Conservation (phyloP, 1,140 invertebrate genomes). For the Venturia canescens region DNA sequence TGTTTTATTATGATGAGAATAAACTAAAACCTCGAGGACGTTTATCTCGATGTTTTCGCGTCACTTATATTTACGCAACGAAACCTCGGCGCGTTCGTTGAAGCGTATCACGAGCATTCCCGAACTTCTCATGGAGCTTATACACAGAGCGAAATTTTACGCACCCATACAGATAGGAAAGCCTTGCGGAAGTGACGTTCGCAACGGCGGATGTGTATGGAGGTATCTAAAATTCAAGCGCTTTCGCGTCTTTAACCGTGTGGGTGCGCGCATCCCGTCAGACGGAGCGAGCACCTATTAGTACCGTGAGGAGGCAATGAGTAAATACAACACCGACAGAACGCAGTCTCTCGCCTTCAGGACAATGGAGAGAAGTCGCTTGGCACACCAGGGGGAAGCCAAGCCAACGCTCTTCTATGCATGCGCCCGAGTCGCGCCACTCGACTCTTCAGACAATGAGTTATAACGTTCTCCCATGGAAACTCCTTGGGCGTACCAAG, state of each 20-base stretch:
- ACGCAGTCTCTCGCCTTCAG: constrained; percentile 8
- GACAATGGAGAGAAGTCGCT: constrained; percentile 15
- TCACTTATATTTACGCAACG: background rate
- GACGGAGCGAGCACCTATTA: constrained; percentile 13
- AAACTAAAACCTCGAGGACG: background rate
- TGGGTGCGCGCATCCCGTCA: background rate
- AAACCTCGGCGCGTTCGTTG: background rate
- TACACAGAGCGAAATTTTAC: background rate
- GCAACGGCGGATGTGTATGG: background rate
- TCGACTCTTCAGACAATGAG: constrained; percentile 21
- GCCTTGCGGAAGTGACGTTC: constrained; percentile 6
- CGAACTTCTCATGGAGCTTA: background rate
- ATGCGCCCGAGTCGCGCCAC: constrained; percentile 1
- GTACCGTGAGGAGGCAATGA: constrained; percentile 22
- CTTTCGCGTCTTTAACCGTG: constrained; percentile 1
- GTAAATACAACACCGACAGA: constrained; percentile 16
- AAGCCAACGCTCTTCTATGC: background rate
- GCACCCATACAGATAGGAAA: background rate
- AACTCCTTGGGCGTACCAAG: background rate
- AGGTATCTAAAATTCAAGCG: constrained; percentile 3
- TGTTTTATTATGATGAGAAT: background rate
- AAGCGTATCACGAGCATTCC: background rate
- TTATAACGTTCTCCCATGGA: constrained; percentile 13
- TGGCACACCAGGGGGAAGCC: background rate
- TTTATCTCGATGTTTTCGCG: background rate